These are phyloP conservation scores for Nomia melanderi DNA, from an alignment of 1,140 invertebrate genomes.

Conservation along the genomic window DNA sequence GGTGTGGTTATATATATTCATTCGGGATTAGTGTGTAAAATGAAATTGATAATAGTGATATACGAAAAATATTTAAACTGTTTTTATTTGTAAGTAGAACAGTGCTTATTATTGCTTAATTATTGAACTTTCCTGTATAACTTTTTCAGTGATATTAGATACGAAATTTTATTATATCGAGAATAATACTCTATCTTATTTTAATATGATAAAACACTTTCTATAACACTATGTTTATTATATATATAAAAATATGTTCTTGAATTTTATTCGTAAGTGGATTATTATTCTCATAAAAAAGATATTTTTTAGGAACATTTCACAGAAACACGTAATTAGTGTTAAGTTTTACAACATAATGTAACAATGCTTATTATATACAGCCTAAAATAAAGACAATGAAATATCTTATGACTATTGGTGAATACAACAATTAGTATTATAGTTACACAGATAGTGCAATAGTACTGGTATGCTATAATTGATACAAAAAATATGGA, in stretches of 20 bases:
- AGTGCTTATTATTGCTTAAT: not conserved
- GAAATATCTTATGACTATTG: not conserved
- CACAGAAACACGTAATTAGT: not conserved
- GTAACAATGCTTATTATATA: slow-evolving; percentile 1
- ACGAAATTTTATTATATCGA: not conserved
- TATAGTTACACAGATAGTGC: not conserved
- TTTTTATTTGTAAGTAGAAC: not conserved
- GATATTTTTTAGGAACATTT: not conserved
- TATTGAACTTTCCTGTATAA: slow-evolving; percentile 4
- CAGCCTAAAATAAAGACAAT: slow-evolving; percentile 7
- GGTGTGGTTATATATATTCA: slow-evolving; percentile 21
- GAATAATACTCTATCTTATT: slow-evolving; percentile 9
- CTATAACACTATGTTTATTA: not conserved
- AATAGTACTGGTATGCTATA: not conserved
- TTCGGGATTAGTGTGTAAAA: slow-evolving; percentile 4
- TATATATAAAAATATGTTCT: not conserved
- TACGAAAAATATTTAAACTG: not conserved
- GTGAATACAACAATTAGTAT: not conserved
- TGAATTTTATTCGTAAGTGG: not conserved
- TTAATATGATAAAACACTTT: not conserved
- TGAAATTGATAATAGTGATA: not conserved
- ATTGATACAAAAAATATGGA: not conserved
- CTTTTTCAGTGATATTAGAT: not conserved
- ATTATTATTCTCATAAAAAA: slow-evolving; percentile 29
- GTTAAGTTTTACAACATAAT: slow-evolving; percentile 5